Base-by-base conservation (phyloP, 2,888 invertebrate species). In the Stratiomys singularior region DNA sequence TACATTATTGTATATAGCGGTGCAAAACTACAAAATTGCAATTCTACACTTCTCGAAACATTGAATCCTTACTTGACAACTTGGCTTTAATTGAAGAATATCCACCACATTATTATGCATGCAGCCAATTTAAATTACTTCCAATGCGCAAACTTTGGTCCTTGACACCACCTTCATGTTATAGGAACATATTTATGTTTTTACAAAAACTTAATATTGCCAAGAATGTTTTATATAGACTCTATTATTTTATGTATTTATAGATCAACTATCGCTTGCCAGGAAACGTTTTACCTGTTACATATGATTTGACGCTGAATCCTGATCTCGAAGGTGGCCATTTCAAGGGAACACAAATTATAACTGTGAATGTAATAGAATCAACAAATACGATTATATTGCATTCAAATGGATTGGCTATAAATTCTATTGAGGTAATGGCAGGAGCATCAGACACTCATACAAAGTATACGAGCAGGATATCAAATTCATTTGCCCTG, bases 241-340 rank as follows among this genome's bases (percentile, higher is more conserved):
- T 69, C 46, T 25, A 9, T 46, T 46, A 46, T 76, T 58, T 44
- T 47, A n/a, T n/a, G n/a, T n/a, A n/a, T n/a, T 76, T 76, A 28
- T 23, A 77, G 67, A 56, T 64, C 4, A 5, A 66, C 44, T 86
- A 86, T 80, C 84, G 91, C 7, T 85, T 95, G 13, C 92, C 93
- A 0, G 86, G 85, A 46, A 84, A 89, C 56, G 86, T 93, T 0
- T 83, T 87, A 37, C 95, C 95, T 0, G 82, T 85, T 21, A 89
- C 91, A 79, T 96, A 96, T 84, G 90, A 92, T 81, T 86, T 96
- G 2, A 88, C 87, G 71, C 85, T 95, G 44, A 87, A 90, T 83
- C 95, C 95, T 0, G 87, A 93, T 82, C 87, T 93, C 79, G 85
- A 89, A 80, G 84, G 89, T 82, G 90, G 89, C 78, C 83, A 82